Conservation (phyloP, 2,113 vertebrate genomes). For the Colaptes auratus region DNA sequence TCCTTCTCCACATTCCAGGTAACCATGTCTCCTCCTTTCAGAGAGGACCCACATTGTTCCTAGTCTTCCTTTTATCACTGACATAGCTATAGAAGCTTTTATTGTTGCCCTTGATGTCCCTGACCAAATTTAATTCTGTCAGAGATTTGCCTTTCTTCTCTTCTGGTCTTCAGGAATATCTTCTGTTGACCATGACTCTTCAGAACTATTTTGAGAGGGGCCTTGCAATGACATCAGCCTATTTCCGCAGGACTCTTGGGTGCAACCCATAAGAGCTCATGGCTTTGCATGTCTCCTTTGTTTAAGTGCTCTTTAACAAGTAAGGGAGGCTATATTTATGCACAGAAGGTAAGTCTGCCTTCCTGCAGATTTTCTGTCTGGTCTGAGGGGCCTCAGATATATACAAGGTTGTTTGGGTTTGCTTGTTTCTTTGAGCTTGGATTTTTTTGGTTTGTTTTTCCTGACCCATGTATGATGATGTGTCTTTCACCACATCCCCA, state of each 20-base stretch:
- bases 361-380: background rate
- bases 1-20: no score
- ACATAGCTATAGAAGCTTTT: no score
- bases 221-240: background rate
- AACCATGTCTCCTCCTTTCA: no score
- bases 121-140: no score
- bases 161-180: background rate
- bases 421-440: fast-evolving
- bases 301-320: background rate
- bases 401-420: background rate
- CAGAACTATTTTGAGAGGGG: background rate
- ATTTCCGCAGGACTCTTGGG: background rate
- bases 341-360: background rate
- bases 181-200: background rate
- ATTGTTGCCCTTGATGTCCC: no score
- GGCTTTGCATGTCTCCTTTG: background rate
- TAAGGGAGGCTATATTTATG: background rate
- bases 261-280: background rate
- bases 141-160: fast-evolving
- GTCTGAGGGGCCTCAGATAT: background rate
- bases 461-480: background rate
- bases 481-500: background rate
- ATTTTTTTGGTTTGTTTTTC: background rate
- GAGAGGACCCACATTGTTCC: no score
- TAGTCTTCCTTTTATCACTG: no score